A percentile compares a stretch with the other conserved stretches of the same genome.
phyloP scores from a whole-genome alignment of 2,113 vertebrate genomes.

The Dasyprocta punctata region DNA sequence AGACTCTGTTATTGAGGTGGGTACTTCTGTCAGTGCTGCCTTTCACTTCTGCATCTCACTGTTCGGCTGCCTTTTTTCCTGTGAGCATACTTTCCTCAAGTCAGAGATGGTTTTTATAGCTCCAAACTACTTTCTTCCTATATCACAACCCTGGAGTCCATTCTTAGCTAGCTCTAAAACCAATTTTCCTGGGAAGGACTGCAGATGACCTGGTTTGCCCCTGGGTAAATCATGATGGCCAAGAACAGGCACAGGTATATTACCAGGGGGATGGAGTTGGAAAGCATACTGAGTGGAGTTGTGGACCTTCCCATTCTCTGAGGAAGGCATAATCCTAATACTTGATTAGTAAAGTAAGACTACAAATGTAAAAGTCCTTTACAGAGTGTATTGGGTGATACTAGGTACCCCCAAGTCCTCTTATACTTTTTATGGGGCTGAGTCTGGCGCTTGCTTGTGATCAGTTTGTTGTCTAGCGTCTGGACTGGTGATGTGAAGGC shows the following conservation, averaged over 20 bases:
- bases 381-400: too few species aligned
- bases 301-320: neutral
- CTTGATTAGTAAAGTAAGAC: constrained; percentile 3
- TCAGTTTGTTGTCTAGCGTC: too few species aligned
- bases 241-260: neutral
- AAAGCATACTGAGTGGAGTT: constrained; percentile 19
- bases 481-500: too few species aligned
- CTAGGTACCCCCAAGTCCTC: too few species aligned
- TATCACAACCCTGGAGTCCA: neutral
- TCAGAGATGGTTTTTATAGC: neutral
- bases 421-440: too few species aligned
- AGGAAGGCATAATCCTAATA: neutral
- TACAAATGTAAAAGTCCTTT: constrained; percentile 16
- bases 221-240: neutral
- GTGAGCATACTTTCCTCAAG: neutral
- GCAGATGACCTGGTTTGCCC: neutral
- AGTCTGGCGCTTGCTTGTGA: too few species aligned
- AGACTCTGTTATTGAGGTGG: neutral
- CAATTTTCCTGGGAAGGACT: constrained; percentile 15
- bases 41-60: neutral
- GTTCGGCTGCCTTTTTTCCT: neutral
- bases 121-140: neutral
- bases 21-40: neutral
- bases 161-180: neutral
- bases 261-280: neutral